Base-by-base conservation (phyloP, 2,888 invertebrate species). In the Nephrocerus scutellatus region DNA sequence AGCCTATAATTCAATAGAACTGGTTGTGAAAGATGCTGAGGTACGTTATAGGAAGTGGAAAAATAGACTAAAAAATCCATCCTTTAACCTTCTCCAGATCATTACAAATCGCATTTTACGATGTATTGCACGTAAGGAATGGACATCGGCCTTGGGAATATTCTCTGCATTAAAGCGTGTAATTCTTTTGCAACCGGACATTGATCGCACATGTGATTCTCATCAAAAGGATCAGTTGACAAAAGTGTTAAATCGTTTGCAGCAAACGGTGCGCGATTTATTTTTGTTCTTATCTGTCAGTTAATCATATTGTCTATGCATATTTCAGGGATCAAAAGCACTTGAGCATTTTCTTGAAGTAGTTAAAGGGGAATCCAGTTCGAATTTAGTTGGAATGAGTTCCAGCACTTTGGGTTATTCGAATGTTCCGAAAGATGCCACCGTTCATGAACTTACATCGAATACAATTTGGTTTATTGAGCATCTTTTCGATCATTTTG, bases 391-490 rank as follows among this genome's bases (percentile, higher is more conserved):
- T 2, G 66, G 68, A n/a, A 66, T 65, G 52, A 63, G 65, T 43
- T 51, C 60, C 3, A 66, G 57, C 26, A 60, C 60, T 4, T 51
- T 61, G 12, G 51, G 54, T 15, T 57, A 57, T 43, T 56, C 59
- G 6, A 62, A 61, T 47, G 65, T 69, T 8, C 93, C 97, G 0
- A 86, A 84, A 62, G 98, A 98, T 73, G 98, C 97, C 43, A 98
- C 97, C 0, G 97, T 97, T 21, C 96, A 96, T 62, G 93, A 97
- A 70, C 74, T 93, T 43, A 93, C 95, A 0, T 91, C 88, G 46
- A 93, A 95, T 59, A 90, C 93, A 29, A 78, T 95, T 52, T 87
- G 92, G 59, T 89, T 95, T 69, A 74, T 91, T 53, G 91, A 91
- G 63, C 87, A 91, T 60, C 71, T 95, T 34, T 75, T 82, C 13